Percentiles rank a stretch among this genome's conserved stretches.
These are phyloP conservation scores for Hyperopisus bebe DNA, from an alignment of 2,113 vertebrate genomes.

Conservation along the genomic window DNA sequence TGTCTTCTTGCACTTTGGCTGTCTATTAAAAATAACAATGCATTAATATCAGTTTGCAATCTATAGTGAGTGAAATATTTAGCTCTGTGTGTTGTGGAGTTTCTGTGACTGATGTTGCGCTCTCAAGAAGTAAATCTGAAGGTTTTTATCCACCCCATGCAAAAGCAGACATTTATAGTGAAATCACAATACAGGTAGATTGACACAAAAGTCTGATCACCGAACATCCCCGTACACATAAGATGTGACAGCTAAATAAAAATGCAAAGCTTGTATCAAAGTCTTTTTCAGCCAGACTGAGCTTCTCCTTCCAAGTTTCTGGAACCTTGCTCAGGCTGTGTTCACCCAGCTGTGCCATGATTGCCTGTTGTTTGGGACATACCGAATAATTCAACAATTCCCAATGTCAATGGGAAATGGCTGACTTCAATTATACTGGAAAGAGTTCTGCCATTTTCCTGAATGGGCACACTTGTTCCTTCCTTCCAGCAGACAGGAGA, in stretches of 20 bases:
- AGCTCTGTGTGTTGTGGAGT: not conserved
- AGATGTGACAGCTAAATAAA: not conserved
- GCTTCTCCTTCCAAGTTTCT: not conserved
- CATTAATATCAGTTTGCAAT: not conserved
- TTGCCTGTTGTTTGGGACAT: slow-evolving; percentile 21
- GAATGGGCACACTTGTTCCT: slow-evolving; percentile 6
- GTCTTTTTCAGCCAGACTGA: not conserved
- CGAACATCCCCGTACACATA: not conserved
- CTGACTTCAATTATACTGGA: slow-evolving; percentile 10
- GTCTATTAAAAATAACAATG: not conserved
- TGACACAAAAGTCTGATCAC: not conserved
- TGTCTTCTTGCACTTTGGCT: not conserved
- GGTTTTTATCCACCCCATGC: not conserved
- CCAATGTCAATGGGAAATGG: slow-evolving; percentile 19
- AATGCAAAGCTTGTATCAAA: not conserved
- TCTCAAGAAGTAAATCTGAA: not conserved
- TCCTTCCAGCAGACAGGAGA: not conserved
- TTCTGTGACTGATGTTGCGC: not conserved
- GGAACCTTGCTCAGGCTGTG: not conserved
- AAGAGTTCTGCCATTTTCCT: not conserved
- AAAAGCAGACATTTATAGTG: not conserved
- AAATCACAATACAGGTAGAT: not conserved
- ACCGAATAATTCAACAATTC: slow-evolving; percentile 15
- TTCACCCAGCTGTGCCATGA: slow-evolving; percentile 17
- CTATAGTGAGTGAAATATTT: not conserved